Percentiles rank a stretch among this genome's conserved stretches.
These are phyloP conservation scores for Macrobrachium rosenbergii DNA, from an alignment of 1,140 invertebrate species.

Conservation along the genomic window DNA sequence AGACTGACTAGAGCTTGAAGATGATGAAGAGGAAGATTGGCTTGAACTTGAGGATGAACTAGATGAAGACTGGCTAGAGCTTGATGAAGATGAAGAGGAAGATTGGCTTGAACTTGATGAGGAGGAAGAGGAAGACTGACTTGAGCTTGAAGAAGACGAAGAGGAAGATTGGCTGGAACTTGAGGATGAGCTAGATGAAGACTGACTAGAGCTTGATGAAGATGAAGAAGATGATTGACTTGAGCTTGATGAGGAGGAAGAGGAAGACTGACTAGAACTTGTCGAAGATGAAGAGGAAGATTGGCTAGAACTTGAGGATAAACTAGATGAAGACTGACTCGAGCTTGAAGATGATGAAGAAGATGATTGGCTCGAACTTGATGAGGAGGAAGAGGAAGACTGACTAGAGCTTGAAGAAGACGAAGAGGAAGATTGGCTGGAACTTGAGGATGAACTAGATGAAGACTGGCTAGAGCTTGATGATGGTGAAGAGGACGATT, in stretches of 20 bases:
- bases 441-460: too few relatives aligned
- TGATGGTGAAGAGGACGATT: too few relatives aligned
- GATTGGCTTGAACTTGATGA: conserved; percentile 11
- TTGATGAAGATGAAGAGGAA: neutral
- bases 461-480: too few relatives aligned
- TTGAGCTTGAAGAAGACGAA: conserved; percentile 21
- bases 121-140: neutral
- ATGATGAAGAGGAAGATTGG: neutral
- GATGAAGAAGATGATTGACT: neutral
- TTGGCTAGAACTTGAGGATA: neutral
- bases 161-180: neutral
- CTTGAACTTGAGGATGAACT: neutral
- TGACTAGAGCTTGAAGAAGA: neutral
- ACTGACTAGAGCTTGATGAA: neutral
- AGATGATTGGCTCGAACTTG: neutral
- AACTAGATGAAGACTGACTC: neutral
- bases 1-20: conserved; percentile 14
- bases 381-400: neutral
- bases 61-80: conserved; percentile 3
- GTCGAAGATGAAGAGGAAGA: neutral
- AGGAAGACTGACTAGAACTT: conserved; percentile 10
- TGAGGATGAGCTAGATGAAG: conserved; percentile 15
- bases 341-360: conserved; percentile 5
- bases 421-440: too few relatives aligned
- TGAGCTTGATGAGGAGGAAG: conserved; percentile 13